phyloP scores from a whole-genome alignment of 2,888 invertebrate genomes.

The Julus scanicus region DNA sequence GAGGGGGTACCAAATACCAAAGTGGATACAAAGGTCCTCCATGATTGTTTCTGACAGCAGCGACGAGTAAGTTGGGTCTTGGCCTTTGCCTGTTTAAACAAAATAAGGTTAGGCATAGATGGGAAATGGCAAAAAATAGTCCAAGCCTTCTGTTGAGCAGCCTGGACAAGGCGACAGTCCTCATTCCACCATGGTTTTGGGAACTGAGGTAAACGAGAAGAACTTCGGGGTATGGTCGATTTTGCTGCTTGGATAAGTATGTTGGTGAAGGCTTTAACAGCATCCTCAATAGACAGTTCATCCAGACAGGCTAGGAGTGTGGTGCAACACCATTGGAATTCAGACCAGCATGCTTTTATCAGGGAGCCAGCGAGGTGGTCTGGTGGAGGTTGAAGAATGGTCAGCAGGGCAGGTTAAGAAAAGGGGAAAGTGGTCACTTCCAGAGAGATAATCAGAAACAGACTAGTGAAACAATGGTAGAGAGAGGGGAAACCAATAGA shows the following conservation, averaged over 20 bases:
- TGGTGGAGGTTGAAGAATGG: too few relatives aligned
- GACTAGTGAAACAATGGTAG: not conserved
- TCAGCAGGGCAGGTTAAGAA: not conserved
- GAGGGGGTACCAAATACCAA: not conserved
- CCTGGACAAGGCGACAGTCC: not conserved
- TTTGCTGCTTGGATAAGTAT: not conserved
- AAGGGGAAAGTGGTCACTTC: not conserved
- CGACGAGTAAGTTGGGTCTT: not conserved
- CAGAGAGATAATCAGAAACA: not conserved
- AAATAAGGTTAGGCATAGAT: not conserved
- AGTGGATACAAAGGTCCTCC: not conserved
- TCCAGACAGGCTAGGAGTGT: too few relatives aligned
- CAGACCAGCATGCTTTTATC: not conserved
- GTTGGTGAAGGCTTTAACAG: not conserved
- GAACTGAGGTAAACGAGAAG: not conserved
- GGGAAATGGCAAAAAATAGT: not conserved
- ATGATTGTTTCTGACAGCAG: not conserved
- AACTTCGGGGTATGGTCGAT: not conserved
- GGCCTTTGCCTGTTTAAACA: not conserved
- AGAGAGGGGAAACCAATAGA: not conserved
- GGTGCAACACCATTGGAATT: not conserved
- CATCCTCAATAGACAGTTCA: not conserved
- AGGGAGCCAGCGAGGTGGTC: not conserved
- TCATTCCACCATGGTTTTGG: not conserved
- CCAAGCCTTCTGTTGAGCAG: not conserved